These are phyloP conservation scores for Spea bombifrons DNA, from an alignment of 2,113 vertebrate genomes.

Conservation along the genomic window DNA sequence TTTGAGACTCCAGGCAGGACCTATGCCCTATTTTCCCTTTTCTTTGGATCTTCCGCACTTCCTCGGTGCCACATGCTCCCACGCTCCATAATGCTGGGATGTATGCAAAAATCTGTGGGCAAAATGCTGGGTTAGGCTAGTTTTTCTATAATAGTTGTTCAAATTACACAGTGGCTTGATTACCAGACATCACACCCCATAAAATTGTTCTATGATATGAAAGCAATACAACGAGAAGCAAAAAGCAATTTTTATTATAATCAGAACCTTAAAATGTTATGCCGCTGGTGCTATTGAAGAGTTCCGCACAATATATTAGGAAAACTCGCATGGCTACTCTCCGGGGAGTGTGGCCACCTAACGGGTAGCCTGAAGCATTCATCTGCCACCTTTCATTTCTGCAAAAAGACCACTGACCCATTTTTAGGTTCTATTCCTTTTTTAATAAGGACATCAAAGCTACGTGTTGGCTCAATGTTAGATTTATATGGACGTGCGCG, in stretches of 20 bases:
- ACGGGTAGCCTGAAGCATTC: slow-evolving; percentile 5
- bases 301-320: too few relatives aligned
- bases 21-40: slow-evolving; percentile 57
- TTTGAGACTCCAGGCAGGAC: slow-evolving; percentile 62
- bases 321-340: neutral
- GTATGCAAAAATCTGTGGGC: slow-evolving; percentile 82
- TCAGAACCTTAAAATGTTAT: too few relatives aligned
- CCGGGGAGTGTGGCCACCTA: slow-evolving; percentile 1
- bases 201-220: too few relatives aligned
- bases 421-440: neutral
- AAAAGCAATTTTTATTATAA: too few relatives aligned
- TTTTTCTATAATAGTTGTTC: too few relatives aligned
- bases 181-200: too few relatives aligned
- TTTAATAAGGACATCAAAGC: neutral
- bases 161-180: too few relatives aligned
- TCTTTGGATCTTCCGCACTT: slow-evolving; percentile 48
- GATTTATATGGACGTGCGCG: too few relatives aligned
- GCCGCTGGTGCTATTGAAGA: too few relatives aligned
- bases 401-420: slow-evolving; percentile 14
- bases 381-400: slow-evolving; percentile 28
- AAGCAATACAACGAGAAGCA: too few relatives aligned
- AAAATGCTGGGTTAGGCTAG: neutral
- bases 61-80: slow-evolving; percentile 52
- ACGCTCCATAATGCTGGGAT: slow-evolving; percentile 72
- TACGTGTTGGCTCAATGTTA: too few relatives aligned